A percentile compares a stretch with the other conserved stretches of the same genome.
Conservation (phyloP, 2,797 vertebrate species). For the Oophaga sylvatica region DNA sequence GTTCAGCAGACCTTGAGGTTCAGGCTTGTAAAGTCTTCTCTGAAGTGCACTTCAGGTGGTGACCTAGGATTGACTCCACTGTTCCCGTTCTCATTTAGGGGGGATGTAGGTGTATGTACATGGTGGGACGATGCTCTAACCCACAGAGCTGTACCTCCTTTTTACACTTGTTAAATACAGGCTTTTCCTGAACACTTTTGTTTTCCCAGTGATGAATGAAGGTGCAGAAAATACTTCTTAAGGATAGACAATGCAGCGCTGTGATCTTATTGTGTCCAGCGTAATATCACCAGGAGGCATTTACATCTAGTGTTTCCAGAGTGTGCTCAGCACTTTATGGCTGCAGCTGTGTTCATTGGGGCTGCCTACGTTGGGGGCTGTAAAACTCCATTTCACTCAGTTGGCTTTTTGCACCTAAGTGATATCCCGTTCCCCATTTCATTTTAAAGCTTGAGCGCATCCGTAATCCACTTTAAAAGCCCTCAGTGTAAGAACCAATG, state of each 20-base stretch:
- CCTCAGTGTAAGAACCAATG: background rate
- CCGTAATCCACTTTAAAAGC: background rate
- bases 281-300: background rate
- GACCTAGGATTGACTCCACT: background rate
- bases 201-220: background rate
- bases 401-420: constrained; percentile 10
- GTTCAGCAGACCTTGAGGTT: background rate
- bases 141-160: background rate
- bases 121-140: background rate
- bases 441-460: background rate
- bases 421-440: background rate
- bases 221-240: background rate
- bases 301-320: background rate
- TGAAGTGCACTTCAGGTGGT: background rate
- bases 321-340: background rate
- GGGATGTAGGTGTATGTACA: background rate
- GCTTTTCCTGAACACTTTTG: background rate
- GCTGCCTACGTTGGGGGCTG: background rate
- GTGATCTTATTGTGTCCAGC: background rate
- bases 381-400: background rate
- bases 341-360: background rate
- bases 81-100: background rate
- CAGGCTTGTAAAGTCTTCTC: background rate
- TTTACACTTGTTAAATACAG: background rate
- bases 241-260: background rate